A percentile compares a stretch with the other conserved stretches of the same genome.
Conservation (phyloP, 1,140 invertebrate species). For the Diuraphis noxia region DNA sequence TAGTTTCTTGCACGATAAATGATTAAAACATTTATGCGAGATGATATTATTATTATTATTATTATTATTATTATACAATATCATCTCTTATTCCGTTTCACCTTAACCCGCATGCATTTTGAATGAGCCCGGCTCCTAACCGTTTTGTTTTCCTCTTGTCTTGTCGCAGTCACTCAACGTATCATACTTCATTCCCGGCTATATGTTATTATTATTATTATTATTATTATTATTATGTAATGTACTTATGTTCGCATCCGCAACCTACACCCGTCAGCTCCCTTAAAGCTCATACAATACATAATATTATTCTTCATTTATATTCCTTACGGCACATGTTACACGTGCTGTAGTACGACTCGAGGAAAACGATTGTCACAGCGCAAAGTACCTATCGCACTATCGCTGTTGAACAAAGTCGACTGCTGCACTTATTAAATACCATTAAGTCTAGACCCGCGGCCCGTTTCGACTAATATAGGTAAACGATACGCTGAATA, state of each 20-base stretch:
- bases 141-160: constrained; percentile 34
- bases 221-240: background rate
- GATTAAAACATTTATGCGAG: constrained; percentile 26
- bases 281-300: constrained; percentile 2
- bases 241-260: background rate
- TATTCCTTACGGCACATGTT: background rate
- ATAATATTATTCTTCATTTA: constrained; percentile 27
- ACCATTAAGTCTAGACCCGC: background rate
- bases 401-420: background rate
- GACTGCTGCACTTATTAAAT: background rate
- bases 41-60: constrained; percentile 11
- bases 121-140: constrained; percentile 13
- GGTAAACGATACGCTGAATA: background rate
- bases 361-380: background rate
- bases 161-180: constrained; percentile 18
- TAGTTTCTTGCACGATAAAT: background rate
- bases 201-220: background rate
- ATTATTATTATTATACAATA: too few relatives aligned
- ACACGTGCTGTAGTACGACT: background rate
- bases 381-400: background rate
- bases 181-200: constrained; percentile 19
- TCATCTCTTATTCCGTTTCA: constrained; percentile 17
- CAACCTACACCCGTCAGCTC: background rate
- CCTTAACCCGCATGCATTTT: constrained; percentile 14
- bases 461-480: background rate